Evolutionary conservation across 2,113 vertebrate species (phyloP).

Genomic region (Chunga burmeisteri): DNA sequence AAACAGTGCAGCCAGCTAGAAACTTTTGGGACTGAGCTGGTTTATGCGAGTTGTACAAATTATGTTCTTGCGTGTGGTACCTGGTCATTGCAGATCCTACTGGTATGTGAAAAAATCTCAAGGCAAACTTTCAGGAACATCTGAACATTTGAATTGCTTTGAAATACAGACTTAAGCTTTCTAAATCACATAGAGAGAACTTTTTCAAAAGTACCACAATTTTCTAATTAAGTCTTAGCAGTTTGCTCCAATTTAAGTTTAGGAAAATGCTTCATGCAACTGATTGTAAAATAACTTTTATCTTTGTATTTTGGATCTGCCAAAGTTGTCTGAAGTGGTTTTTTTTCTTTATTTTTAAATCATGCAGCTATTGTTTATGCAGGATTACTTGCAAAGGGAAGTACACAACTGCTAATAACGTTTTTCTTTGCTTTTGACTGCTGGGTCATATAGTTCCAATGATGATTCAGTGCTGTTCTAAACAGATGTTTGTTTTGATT

Average conservation of each 20-base stretch:
- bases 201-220: not conserved
- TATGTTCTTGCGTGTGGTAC: not conserved
- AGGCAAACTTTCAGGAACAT: not conserved
- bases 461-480: not conserved
- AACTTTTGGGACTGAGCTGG: not conserved
- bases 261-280: not conserved
- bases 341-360: not conserved
- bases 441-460: not conserved
- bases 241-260: not conserved
- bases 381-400: not conserved
- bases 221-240: not conserved
- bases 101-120: not conserved
- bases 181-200: not conserved
- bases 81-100: not conserved
- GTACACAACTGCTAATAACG: not conserved
- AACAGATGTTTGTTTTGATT: not conserved
- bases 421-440: constrained; percentile 14
- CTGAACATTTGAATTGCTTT: not conserved
- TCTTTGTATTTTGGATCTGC: not conserved
- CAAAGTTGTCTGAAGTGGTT: not conserved
- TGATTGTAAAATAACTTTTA: not conserved
- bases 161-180: not conserved
- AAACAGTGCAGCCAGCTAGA: not conserved
- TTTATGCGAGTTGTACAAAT: not conserved
- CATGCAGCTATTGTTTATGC: not conserved